Evolutionary conservation across 2,797 vertebrate species (phyloP).

Genomic region (Phalloptychus januarius): DNA sequence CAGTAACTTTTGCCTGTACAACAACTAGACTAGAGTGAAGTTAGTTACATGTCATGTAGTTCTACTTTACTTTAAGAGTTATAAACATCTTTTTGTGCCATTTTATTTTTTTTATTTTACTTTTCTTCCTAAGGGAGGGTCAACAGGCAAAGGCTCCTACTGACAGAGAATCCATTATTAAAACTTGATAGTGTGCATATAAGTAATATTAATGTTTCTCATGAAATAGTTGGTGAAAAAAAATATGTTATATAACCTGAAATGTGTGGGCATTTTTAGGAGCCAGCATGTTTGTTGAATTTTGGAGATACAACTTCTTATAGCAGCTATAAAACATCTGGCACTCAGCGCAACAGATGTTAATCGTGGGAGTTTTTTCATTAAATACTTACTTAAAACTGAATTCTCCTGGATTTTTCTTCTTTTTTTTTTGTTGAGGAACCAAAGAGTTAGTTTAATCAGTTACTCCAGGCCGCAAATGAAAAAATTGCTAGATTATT

Average conservation of each 20-base stretch:
- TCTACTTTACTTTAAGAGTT: not conserved
- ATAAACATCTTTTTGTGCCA: not conserved
- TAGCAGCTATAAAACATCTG: not conserved
- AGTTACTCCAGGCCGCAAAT: not conserved
- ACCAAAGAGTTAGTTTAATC: not conserved
- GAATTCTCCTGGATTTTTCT: not conserved
- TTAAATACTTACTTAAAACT: not conserved
- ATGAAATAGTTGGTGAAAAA: not conserved
- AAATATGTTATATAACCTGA: not conserved
- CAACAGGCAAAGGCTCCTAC: not conserved
- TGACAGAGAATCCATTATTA: not conserved
- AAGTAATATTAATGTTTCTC: not conserved
- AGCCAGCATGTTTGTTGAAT: not conserved
- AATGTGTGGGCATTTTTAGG: not conserved
- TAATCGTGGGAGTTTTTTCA: not conserved
- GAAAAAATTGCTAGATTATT: not conserved
- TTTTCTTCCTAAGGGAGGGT: not conserved
- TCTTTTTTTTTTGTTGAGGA: not conserved
- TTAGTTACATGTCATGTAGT: not conserved
- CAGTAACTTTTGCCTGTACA: not conserved
- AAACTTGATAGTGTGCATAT: not conserved
- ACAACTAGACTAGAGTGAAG: not conserved
- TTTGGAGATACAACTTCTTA: not conserved
- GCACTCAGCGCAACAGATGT: not conserved
- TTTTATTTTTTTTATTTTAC: not conserved